Conservation (phyloP, 2,888 invertebrate genomes). For the Acrobasis repandana region DNA sequence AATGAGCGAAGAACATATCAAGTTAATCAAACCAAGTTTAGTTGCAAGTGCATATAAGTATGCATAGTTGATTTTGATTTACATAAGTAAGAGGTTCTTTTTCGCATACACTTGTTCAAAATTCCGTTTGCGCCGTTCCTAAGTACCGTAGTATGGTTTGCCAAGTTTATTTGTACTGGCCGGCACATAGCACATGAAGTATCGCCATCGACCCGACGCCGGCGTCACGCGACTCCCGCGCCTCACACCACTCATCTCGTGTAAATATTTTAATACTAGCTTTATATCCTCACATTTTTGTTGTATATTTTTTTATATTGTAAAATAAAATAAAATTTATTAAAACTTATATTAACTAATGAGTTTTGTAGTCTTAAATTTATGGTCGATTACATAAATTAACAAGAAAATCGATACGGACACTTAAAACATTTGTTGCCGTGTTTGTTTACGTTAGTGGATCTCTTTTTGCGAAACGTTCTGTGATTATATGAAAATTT, state of each 20-base stretch:
- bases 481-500: constrained; percentile 67
- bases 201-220: constrained; percentile 11
- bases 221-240: not conserved
- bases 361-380: constrained; percentile 16
- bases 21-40: constrained; percentile 55
- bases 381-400: constrained; percentile 17
- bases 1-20: constrained; percentile 75
- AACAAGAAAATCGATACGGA: constrained; percentile 1
- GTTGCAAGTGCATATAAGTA: constrained; percentile 38
- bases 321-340: constrained; percentile 21
- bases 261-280: constrained; percentile 41
- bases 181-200: constrained; percentile 56
- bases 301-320: constrained; percentile 16
- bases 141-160: constrained; percentile 45
- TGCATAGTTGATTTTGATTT: constrained; percentile 38
- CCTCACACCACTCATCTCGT: constrained; percentile 24
- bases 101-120: constrained; percentile 76
- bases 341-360: constrained; percentile 8
- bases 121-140: constrained; percentile 56
- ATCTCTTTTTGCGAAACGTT: constrained; percentile 63
- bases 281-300: not conserved
- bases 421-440: constrained; percentile 15
- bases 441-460: constrained; percentile 39
- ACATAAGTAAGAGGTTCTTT: constrained; percentile 70
- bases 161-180: constrained; percentile 43